Evolutionary conservation across 1,140 invertebrate genomes (phyloP).

Genomic region (Drosophila seguyi): DNA sequence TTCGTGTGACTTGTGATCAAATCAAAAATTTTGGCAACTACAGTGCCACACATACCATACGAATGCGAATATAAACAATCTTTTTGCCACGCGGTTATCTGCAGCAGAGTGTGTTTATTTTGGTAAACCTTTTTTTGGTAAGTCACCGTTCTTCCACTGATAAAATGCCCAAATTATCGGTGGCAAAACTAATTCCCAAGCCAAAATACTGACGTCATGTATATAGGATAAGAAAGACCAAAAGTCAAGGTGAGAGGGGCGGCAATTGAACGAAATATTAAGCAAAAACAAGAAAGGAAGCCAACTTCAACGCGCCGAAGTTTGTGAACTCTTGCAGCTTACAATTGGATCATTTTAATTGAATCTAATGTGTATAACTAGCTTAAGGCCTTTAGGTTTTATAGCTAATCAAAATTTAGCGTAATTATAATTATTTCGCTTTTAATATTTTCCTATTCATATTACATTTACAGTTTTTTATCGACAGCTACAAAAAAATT

Average conservation of each 20-base stretch:
- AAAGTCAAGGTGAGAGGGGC: conserved; percentile 8
- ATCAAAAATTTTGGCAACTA: conserved; percentile 29
- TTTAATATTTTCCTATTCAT: too few relatives aligned
- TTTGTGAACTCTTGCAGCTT: too few relatives aligned
- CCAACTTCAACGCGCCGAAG: too few relatives aligned
- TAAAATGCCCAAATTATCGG: conserved; percentile 37
- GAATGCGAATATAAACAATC: conserved; percentile 32
- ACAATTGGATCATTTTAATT: too few relatives aligned
- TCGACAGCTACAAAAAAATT: too few relatives aligned
- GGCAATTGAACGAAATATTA: conserved; percentile 18
- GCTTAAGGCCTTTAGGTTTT: too few relatives aligned
- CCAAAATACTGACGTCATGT: conserved; percentile 31
- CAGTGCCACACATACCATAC: not conserved
- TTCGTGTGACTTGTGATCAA: conserved; percentile 34
- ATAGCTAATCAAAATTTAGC: too few relatives aligned
- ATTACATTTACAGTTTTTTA: too few relatives aligned
- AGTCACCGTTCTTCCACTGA: conserved; percentile 19
- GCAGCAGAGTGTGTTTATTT: conserved; percentile 12
- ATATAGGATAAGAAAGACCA: conserved; percentile 9
- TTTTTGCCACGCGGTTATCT: conserved; percentile 30
- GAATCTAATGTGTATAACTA: too few relatives aligned
- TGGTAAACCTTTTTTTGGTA: conserved; percentile 18
- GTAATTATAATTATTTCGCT: too few relatives aligned
- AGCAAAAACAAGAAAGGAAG: too few relatives aligned
- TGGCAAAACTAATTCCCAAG: conserved; percentile 13